These are phyloP conservation scores for Octodon degus DNA, from an alignment of 2,113 vertebrate genomes.

Conservation along the genomic window DNA sequence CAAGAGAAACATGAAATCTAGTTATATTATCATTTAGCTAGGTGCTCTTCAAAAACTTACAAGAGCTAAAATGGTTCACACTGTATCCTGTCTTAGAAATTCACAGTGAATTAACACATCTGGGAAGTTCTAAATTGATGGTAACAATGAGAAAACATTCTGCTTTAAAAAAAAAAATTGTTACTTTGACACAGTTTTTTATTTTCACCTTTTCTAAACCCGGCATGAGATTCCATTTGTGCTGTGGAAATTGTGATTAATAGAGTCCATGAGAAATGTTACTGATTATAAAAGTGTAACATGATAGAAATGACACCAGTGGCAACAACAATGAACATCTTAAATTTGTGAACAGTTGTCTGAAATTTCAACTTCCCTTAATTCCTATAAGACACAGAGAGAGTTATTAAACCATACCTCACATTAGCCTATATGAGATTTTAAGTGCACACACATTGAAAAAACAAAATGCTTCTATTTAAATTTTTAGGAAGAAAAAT, in stretches of 20 bases:
- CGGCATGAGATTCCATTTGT: not conserved
- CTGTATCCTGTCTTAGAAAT: not conserved
- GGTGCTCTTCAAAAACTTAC: not conserved
- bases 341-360: not conserved
- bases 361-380: not conserved
- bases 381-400: not conserved
- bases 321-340: not conserved
- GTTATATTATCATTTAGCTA: conserved; percentile 4
- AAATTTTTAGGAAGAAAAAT: not conserved
- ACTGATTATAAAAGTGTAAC: not conserved
- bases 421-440: not conserved
- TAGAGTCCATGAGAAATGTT: not conserved
- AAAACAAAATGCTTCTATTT: not conserved
- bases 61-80: not conserved
- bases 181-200: not conserved
- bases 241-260: not conserved
- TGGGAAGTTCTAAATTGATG: not conserved
- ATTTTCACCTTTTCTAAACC: not conserved
- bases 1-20: not conserved
- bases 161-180: not conserved
- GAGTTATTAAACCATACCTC: not conserved
- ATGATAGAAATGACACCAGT: not conserved
- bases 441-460: not conserved
- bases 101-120: not conserved
- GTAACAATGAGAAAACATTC: not conserved